phyloP scores from a whole-genome alignment of 2,888 invertebrate genomes.

The Azorinus chamasolen region DNA sequence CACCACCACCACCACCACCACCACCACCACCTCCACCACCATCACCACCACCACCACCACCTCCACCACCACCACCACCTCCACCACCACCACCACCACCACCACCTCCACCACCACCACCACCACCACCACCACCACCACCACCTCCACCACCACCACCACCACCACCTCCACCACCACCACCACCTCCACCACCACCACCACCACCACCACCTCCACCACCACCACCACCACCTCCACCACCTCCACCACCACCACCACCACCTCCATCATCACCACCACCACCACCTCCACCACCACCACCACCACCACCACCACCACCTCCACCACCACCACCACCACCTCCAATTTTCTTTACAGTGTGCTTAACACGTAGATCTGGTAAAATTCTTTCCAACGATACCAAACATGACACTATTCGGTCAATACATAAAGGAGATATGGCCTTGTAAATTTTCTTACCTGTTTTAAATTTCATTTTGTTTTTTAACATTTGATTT shows the following conservation, averaged over 20 bases:
- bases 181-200: constrained; percentile 18
- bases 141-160: constrained; percentile 14
- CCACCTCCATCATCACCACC: not conserved
- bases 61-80: not conserved
- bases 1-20: not conserved
- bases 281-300: constrained; percentile 3
- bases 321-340: constrained; percentile 9
- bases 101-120: constrained; percentile 11
- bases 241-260: constrained; percentile 1
- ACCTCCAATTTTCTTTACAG: too few species aligned
- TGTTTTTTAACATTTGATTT: too few species aligned
- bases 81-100: not conserved
- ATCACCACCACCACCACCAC: not conserved
- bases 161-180: constrained; percentile 21
- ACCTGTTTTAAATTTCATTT: too few species aligned
- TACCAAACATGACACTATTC: too few species aligned
- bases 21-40: not conserved
- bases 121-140: constrained; percentile 12
- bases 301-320: constrained; percentile 5
- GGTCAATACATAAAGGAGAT: too few species aligned
- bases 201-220: constrained; percentile 9
- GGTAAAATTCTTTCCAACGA: too few species aligned
- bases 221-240: constrained; percentile 4
- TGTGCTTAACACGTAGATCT: too few species aligned
- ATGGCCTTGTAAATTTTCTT: too few species aligned